Conservation (phyloP, 2,797 vertebrate species). For the Poecilia gillii region DNA sequence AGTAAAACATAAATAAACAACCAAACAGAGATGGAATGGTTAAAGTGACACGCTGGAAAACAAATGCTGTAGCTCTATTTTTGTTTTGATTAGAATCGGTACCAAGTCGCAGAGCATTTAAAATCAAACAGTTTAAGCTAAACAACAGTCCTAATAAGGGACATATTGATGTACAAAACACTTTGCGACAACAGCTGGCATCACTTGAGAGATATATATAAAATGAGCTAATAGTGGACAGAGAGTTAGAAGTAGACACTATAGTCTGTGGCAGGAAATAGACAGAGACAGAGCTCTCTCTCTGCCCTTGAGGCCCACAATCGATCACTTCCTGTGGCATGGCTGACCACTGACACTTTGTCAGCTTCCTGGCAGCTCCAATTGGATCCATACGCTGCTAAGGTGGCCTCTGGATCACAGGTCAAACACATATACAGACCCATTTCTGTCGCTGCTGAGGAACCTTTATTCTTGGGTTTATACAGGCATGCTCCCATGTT, state of each 20-base stretch:
- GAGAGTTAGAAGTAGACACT: slow-evolving; percentile 50
- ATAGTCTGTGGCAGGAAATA: slow-evolving; percentile 69
- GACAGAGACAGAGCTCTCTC: slow-evolving; percentile 71
- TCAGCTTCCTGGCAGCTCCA: slow-evolving; percentile 77
- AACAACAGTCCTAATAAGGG: slow-evolving; percentile 10
- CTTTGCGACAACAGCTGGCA: slow-evolving; percentile 57
- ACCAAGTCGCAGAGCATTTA: slow-evolving; percentile 12
- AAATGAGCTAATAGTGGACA: slow-evolving; percentile 44
- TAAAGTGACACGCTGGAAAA: slow-evolving; percentile 44
- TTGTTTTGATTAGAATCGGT: slow-evolving; percentile 36
- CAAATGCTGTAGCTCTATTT: slow-evolving; percentile 24
- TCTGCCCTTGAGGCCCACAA: slow-evolving; percentile 72
- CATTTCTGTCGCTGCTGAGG: slow-evolving; percentile 28
- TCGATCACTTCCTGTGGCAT: slow-evolving; percentile 79
- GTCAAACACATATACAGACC: slow-evolving; percentile 60
- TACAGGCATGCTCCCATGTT: slow-evolving; percentile 10
- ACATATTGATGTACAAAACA: slow-evolving; percentile 8
- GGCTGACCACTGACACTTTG: slow-evolving; percentile 77
- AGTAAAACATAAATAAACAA: slow-evolving; percentile 69
- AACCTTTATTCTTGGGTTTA: slow-evolving; percentile 17
- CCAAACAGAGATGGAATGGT: slow-evolving; percentile 64
- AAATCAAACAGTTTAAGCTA: neutral
- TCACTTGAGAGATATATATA: slow-evolving; percentile 56
- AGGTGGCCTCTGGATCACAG: slow-evolving; percentile 67
- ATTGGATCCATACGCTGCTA: slow-evolving; percentile 79